Base-by-base conservation (phyloP, 2,888 invertebrate species). In the Temnothorax rugatulus region DNA sequence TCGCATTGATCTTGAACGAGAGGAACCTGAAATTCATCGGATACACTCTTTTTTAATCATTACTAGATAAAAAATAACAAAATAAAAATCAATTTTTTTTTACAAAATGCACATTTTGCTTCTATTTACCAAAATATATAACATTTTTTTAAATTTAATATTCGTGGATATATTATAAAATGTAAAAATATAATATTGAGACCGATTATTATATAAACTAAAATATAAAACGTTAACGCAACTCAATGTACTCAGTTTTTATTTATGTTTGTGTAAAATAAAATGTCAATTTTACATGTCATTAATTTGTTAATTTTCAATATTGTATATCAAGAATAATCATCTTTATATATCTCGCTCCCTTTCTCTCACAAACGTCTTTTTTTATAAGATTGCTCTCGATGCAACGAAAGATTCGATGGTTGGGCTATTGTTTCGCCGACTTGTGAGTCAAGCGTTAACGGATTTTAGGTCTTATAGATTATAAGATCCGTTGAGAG, bases 401-500 rank as follows among this genome's bases (percentile, higher is more conserved):
- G 44, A 47, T 44, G 79, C 52, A 79, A 84, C 87, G 84, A 87
- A 90, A 92, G 91, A 89, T 90, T 87, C 88, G 86, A 85, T 81
- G 86, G 86, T 85, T 84, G 87, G 85, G 84, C 91, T 89, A 93
- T 94, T 94, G 93, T 94, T 93, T 92, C 91, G 86, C 84, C 91
- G 92, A 93, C 92, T 93, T 91, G 91, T 86, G 92, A 94, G 94
- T 94, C 94, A 93, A 94, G 94, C 91, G 91, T 94, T 93, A 94
- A 94, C 94, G 94, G 93, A 94, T 94, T 94, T 93, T 93, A 25
- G 21, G 93, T 93, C 93, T 94, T 92, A 91, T 91, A 92, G 91
- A 93, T 93, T 92, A 91, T 87, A 84, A 92, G 91, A 93, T 92
- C 92, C 92, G 91, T 93, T 91, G 87, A 91, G 89, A 89, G 85